Evolutionary conservation across 2,888 invertebrate species (phyloP).

Genomic region (Toxonevra muliebris): DNA sequence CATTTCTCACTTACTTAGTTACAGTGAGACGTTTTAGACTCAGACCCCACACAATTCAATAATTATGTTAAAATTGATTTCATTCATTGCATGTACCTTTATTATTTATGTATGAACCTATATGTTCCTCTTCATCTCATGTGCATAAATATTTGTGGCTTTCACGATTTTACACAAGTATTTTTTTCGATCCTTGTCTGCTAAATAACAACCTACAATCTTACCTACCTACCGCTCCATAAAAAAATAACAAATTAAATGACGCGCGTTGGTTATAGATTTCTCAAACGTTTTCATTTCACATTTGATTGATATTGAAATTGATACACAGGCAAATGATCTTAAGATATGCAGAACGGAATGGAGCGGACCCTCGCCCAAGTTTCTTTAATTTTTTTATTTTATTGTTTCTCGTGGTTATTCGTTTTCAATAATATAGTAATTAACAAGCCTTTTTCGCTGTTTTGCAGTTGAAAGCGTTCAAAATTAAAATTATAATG

Average conservation of each 20-base stretch:
- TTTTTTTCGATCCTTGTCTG: no score
- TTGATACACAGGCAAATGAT: conserved; percentile 45
- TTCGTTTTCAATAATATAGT: conserved; percentile 2
- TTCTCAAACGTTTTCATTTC: conserved; percentile 56
- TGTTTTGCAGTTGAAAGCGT: conserved; percentile 33
- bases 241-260: no score
- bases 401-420: not conserved
- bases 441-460: conserved; percentile 37
- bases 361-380: not conserved
- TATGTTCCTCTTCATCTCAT: no score
- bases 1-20: no score
- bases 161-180: no score
- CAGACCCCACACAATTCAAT: no score
- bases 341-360: not conserved
- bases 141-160: no score
- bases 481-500: conserved; percentile 6
- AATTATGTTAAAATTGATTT: no score
- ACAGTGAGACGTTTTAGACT: no score
- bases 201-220: not conserved
- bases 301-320: conserved; percentile 59
- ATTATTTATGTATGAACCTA: no score
- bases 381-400: not conserved
- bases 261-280: conserved; percentile 25
- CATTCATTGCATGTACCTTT: no score
- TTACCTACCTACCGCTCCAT: no score